Conservation (phyloP, 2,113 vertebrate genomes). For the Podarcis muralis region DNA sequence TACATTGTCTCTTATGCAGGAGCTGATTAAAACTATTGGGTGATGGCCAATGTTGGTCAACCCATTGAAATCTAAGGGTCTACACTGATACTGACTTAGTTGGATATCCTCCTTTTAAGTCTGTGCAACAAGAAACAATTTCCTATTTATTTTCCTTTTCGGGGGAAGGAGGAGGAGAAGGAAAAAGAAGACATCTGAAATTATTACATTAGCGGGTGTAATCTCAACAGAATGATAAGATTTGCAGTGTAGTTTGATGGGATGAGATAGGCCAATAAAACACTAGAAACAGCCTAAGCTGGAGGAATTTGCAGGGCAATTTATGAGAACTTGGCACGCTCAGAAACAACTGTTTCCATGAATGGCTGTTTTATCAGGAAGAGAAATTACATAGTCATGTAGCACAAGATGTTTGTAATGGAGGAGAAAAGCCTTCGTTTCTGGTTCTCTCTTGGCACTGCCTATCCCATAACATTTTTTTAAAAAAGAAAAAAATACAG, state of each 20-base stretch:
- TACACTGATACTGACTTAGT: no score
- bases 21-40: not conserved
- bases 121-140: constrained; percentile 29
- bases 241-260: constrained; percentile 60
- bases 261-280: constrained; percentile 59
- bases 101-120: constrained; percentile 35
- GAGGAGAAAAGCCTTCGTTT: constrained; percentile 36
- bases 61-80: no score
- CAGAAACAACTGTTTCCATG: constrained; percentile 50
- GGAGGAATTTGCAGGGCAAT: constrained; percentile 51
- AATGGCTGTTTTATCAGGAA: constrained; percentile 59
- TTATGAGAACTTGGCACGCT: constrained; percentile 64
- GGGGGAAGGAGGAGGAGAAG: not conserved
- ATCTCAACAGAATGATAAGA: constrained; percentile 64
- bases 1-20: no score
- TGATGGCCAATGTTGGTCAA: no score
- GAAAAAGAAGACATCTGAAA: constrained; percentile 29
- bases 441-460: constrained; percentile 40
- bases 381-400: constrained; percentile 47
- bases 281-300: constrained; percentile 43
- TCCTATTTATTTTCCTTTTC: constrained; percentile 60
- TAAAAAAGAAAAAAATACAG: not conserved
- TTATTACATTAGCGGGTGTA: constrained; percentile 47
- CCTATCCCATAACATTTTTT: constrained; percentile 2
- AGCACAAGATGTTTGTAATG: constrained; percentile 44